Evolutionary conservation across 2,888 invertebrate genomes (phyloP).

Genomic region (Andrena marginata): DNA sequence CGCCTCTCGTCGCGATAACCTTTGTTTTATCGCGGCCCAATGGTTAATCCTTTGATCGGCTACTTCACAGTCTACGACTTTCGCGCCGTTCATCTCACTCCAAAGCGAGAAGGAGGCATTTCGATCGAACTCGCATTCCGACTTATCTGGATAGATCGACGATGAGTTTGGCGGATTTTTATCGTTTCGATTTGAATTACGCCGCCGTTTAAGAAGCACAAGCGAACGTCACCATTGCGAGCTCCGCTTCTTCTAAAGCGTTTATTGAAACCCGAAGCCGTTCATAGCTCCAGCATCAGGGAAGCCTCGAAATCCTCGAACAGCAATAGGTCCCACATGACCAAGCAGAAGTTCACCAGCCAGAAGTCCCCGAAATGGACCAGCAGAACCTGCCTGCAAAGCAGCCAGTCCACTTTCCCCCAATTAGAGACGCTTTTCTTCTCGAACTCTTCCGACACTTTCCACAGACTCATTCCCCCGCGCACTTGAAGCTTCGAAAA

Average conservation of each 20-base stretch:
- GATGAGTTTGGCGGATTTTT: no score
- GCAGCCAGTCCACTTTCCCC: background rate
- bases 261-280: no score
- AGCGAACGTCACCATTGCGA: no score
- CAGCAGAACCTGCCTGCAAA: conserved; percentile 13
- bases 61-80: background rate
- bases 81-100: background rate
- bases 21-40: conserved; percentile 21
- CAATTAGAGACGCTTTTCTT: background rate
- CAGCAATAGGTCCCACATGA: background rate
- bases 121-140: background rate
- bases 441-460: background rate
- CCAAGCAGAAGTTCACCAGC: conserved; percentile 3
- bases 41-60: background rate
- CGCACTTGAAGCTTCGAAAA: background rate
- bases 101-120: background rate
- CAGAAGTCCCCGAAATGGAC: conserved; percentile 22
- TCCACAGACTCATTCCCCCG: conserved; percentile 23
- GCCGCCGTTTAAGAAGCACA: background rate
- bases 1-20: conserved; percentile 11
- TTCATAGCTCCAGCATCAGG: background rate
- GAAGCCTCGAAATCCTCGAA: background rate
- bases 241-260: no score
- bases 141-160: no score
- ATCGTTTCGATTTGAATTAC: background rate